Conservation (phyloP, 2,113 vertebrate species). For the Bubalus kerabau region DNA sequence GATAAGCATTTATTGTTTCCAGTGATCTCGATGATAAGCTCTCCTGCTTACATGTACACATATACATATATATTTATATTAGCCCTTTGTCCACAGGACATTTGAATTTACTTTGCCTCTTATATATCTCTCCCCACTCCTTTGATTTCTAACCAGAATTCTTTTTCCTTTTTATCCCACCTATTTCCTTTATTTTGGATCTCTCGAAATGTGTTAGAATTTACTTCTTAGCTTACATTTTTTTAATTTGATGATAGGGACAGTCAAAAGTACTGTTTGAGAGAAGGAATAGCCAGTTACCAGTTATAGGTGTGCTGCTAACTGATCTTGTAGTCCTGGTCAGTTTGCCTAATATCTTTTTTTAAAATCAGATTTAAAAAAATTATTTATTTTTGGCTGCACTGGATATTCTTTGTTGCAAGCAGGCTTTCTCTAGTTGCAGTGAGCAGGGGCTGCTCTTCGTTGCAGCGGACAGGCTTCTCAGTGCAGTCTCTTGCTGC, state of each 20-base stretch:
- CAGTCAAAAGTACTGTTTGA: not conserved
- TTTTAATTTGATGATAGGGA: not conserved
- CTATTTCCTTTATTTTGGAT: not conserved
- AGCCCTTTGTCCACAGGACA: not conserved
- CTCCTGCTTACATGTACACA: not conserved
- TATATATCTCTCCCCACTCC: not conserved
- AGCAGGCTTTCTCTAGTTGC: not conserved
- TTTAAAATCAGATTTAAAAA: not conserved
- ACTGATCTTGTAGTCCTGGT: not conserved
- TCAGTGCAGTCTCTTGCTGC: not conserved
- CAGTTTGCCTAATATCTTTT: not conserved
- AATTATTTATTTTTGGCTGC: not conserved
- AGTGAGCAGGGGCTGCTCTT: not conserved
- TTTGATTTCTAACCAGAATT: not conserved
- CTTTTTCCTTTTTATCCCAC: not conserved
- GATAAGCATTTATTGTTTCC: not conserved
- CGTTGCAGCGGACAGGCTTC: fast-evolving
- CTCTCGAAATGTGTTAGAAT: not conserved
- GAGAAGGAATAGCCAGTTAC: not conserved
- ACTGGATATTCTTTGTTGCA: not conserved
- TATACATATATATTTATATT: not conserved
- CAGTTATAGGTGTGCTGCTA: not conserved
- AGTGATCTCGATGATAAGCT: not conserved
- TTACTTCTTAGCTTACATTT: not conserved
- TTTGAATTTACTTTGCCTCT: not conserved